These are phyloP conservation scores for Cyanoderma ruficeps DNA, from an alignment of 2,113 vertebrate genomes.

Conservation along the genomic window DNA sequence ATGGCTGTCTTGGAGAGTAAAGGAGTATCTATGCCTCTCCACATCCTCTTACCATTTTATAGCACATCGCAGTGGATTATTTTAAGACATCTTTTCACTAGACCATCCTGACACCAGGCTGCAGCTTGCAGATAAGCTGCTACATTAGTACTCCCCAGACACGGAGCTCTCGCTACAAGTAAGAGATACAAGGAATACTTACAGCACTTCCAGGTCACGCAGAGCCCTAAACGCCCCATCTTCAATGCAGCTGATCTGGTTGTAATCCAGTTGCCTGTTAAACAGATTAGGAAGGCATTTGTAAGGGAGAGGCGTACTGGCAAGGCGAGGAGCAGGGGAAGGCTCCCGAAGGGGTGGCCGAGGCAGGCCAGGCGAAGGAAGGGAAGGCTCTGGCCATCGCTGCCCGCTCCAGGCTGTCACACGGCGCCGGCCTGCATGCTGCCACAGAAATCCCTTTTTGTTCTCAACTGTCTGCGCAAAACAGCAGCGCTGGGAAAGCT, in stretches of 20 bases:
- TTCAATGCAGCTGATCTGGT: conserved; percentile 98
- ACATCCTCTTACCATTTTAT: background rate
- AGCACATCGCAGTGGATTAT: background rate
- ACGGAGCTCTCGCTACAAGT: conserved; percentile 33
- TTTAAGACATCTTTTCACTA: conserved; percentile 38
- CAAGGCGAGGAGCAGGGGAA: background rate
- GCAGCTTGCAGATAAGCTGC: conserved; percentile 44
- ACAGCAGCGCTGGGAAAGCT: conserved; percentile 75
- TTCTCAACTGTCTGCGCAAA: conserved; percentile 73
- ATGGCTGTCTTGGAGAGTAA: background rate
- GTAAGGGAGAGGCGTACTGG: conserved; percentile 41
- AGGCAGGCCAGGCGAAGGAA: background rate
- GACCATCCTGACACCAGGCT: conserved; percentile 29
- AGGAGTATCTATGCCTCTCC: background rate
- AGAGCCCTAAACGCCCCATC: conserved; percentile 93
- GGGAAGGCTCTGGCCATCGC: background rate
- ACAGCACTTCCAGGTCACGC: conserved; percentile 98
- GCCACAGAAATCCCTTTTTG: conserved; percentile 78
- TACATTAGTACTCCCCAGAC: conserved; percentile 23
- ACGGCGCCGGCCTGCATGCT: conserved; percentile 56
- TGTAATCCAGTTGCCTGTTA: conserved; percentile 97
- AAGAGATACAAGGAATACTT: conserved; percentile 78
- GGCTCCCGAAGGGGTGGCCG: background rate
- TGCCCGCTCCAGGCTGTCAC: conserved; percentile 45
- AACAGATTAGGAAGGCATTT: conserved; percentile 72